Conservation (phyloP, 2,113 vertebrate genomes). For the Probosciger aterrimus region DNA sequence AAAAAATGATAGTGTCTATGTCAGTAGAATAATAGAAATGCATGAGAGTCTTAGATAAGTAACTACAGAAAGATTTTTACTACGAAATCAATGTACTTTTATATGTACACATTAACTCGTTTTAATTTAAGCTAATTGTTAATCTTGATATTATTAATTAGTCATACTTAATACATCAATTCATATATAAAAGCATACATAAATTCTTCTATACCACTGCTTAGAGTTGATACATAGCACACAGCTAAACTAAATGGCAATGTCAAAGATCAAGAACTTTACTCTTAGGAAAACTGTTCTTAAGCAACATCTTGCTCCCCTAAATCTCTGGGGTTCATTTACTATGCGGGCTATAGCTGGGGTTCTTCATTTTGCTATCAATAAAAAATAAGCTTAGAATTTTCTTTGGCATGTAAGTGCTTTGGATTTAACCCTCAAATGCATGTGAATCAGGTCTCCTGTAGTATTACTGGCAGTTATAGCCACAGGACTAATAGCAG, state of each 20-base stretch:
- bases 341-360: background rate
- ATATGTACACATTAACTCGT: background rate
- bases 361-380: background rate
- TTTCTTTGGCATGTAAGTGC: background rate
- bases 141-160: background rate
- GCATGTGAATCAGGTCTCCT: background rate
- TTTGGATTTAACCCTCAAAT: background rate
- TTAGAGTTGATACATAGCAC: background rate
- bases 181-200: background rate
- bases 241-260: background rate
- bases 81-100: background rate
- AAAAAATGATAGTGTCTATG: background rate
- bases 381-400: background rate
- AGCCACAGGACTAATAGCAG: background rate
- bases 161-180: background rate
- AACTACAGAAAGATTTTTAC: background rate
- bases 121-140: background rate
- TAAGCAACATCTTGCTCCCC: background rate
- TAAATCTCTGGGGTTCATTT: background rate
- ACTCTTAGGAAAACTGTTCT: background rate
- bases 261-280: background rate
- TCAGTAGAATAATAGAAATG: background rate
- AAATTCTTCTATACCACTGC: background rate
- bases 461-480: background rate
- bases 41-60: background rate